Evolutionary conservation across 2,888 invertebrate species (phyloP).

Genomic region (Parthenolecanium corni): DNA sequence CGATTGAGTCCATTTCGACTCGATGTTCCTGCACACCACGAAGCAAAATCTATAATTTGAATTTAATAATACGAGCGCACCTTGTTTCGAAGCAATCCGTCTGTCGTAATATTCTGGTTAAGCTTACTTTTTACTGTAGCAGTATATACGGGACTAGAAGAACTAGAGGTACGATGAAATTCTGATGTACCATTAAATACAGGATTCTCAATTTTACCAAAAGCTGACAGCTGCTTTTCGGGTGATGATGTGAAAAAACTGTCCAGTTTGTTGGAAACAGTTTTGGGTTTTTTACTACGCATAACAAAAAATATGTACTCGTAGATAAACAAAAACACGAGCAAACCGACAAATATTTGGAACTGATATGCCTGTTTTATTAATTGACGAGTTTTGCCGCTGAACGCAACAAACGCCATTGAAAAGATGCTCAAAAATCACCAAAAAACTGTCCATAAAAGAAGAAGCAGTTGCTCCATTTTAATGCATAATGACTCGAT

Average conservation of each 20-base stretch:
- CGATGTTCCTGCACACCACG: conserved; percentile 29
- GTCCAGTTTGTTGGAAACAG: conserved; percentile 25
- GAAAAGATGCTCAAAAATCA: too few relatives aligned
- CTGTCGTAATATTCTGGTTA: background rate
- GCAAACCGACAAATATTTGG: background rate
- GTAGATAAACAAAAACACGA: too few relatives aligned
- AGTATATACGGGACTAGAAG: conserved; percentile 39
- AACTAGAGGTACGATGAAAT: conserved; percentile 4
- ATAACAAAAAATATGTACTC: too few relatives aligned
- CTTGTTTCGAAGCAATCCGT: too few relatives aligned
- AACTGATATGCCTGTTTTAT: background rate
- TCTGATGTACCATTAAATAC: conserved; percentile 37
- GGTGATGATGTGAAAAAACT: conserved; percentile 18
- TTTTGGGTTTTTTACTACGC: conserved; percentile 34
- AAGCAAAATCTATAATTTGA: too few relatives aligned
- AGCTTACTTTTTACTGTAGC: conserved; percentile 49
- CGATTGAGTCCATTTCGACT: conserved; percentile 33
- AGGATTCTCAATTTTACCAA: conserved; percentile 41
- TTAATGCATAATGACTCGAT: too few relatives aligned
- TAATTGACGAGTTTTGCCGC: too few relatives aligned
- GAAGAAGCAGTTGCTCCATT: too few relatives aligned
- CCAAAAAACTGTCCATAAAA: too few relatives aligned
- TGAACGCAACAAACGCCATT: too few relatives aligned
- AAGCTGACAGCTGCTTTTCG: conserved; percentile 16
- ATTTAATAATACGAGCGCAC: too few relatives aligned